These are phyloP conservation scores for Xyliphius kryptos DNA, from an alignment of 2,113 vertebrate species.

Conservation along the genomic window DNA sequence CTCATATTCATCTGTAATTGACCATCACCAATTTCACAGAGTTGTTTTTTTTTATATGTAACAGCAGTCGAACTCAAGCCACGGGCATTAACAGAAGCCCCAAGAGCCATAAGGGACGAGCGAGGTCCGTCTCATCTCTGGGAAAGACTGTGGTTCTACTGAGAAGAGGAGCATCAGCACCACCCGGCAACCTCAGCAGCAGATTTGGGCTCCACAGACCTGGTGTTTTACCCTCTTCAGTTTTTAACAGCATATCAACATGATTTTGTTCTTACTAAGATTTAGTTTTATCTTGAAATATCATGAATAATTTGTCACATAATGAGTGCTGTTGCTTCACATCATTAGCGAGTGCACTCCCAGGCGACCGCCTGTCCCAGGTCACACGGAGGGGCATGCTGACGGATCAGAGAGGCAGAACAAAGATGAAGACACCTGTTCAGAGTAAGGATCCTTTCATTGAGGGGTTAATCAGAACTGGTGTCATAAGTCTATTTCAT, in stretches of 20 bases:
- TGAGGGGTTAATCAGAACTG: neutral
- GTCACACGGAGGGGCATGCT: slow-evolving; percentile 62
- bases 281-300: no score
- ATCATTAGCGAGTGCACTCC: slow-evolving; percentile 52
- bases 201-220: slow-evolving; percentile 59
- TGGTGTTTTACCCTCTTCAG: slow-evolving; percentile 43
- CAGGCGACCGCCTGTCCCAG: slow-evolving; percentile 59
- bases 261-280: neutral
- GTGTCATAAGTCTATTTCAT: no score
- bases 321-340: neutral
- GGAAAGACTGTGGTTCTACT: slow-evolving; percentile 41
- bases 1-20: no score
- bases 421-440: neutral
- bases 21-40: no score
- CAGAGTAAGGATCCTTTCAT: slow-evolving; percentile 13
- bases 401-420: slow-evolving; percentile 35
- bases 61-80: slow-evolving; percentile 51
- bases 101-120: slow-evolving; percentile 28
- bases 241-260: neutral
- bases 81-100: slow-evolving; percentile 34
- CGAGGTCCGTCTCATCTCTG: slow-evolving; percentile 21
- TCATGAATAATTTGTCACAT: no score
- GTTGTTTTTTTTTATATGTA: slow-evolving; percentile 12
- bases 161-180: slow-evolving; percentile 1
- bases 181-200: slow-evolving; percentile 27